Conservation (phyloP, 2,888 invertebrate species). For the Bruchidius siliquastri region DNA sequence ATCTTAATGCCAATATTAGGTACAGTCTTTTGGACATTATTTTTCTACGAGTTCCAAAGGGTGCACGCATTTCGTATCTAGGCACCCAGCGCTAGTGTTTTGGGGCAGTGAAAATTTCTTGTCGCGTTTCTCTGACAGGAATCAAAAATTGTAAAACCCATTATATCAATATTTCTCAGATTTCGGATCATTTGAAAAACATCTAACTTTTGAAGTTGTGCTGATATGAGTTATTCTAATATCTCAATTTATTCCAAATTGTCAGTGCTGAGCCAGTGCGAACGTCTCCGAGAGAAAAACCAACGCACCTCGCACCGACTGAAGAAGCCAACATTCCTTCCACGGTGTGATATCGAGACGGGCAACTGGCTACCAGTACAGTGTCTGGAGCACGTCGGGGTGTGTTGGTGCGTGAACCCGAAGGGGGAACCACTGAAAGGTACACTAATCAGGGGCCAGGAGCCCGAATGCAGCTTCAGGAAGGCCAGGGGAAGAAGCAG, state of each 20-base stretch:
- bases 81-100: no score
- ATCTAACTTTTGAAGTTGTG: no score
- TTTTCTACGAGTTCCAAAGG: no score
- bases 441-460: conserved; percentile 69
- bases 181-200: no score
- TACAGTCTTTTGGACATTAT: no score
- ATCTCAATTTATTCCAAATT: background rate
- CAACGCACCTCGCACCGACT: conserved; percentile 65
- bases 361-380: conserved; percentile 81
- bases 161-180: no score
- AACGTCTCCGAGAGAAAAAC: conserved; percentile 74
- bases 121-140: no score
- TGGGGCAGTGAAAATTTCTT: no score
- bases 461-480: conserved; percentile 75
- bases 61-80: no score
- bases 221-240: no score
- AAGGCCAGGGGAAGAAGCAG: conserved; percentile 62
- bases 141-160: no score
- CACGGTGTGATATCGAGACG: conserved; percentile 65
- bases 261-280: conserved; percentile 71
- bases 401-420: conserved; percentile 84
- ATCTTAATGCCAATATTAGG: no score
- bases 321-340: conserved; percentile 72
- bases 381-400: conserved; percentile 70
- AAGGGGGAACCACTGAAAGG: conserved; percentile 79